These are phyloP conservation scores for Carposina sasakii DNA, from an alignment of 1,140 invertebrate genomes.

Conservation along the genomic window DNA sequence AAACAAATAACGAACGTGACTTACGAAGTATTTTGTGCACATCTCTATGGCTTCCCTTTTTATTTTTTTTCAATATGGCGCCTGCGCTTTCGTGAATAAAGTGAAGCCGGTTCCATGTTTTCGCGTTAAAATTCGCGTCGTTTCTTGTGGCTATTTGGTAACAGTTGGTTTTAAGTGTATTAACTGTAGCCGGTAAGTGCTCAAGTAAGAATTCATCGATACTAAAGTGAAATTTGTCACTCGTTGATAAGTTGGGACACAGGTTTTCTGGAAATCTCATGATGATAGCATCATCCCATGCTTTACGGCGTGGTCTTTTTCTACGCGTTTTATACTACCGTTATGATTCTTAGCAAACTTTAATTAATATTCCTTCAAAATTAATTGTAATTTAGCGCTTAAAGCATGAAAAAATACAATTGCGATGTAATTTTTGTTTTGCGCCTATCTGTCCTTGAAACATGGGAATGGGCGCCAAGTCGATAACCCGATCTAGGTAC, in stretches of 20 bases:
- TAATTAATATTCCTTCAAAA: slow-evolving; percentile 7
- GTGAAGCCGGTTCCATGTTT: slow-evolving; percentile 67
- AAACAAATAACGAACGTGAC: no score
- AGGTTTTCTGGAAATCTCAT: no score
- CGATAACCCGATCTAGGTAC: slow-evolving; percentile 22
- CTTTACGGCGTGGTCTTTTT: slow-evolving; percentile 51
- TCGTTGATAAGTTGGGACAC: slow-evolving; percentile 32
- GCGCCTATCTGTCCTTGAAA: slow-evolving; percentile 45
- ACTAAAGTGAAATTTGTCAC: slow-evolving; percentile 46
- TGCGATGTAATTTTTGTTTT: slow-evolving; percentile 31
- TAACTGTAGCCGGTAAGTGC: slow-evolving; percentile 25
- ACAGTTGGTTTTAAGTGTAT: slow-evolving; percentile 29
- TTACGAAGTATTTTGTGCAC: neutral
- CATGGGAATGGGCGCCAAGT: slow-evolving; percentile 47
- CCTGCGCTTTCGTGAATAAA: slow-evolving; percentile 68
- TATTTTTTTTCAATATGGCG: slow-evolving; percentile 50
- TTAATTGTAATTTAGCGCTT: slow-evolving; percentile 12
- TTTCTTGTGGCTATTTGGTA: slow-evolving; percentile 39
- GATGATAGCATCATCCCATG: no score
- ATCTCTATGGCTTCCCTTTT: slow-evolving; percentile 3
- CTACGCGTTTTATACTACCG: slow-evolving; percentile 39
- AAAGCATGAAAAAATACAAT: slow-evolving; percentile 24
- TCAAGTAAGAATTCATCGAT: neutral
- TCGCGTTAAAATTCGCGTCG: slow-evolving; percentile 57
- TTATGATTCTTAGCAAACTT: slow-evolving; percentile 27